Conservation (phyloP, 2,797 vertebrate species). For the Circus cinereus region DNA sequence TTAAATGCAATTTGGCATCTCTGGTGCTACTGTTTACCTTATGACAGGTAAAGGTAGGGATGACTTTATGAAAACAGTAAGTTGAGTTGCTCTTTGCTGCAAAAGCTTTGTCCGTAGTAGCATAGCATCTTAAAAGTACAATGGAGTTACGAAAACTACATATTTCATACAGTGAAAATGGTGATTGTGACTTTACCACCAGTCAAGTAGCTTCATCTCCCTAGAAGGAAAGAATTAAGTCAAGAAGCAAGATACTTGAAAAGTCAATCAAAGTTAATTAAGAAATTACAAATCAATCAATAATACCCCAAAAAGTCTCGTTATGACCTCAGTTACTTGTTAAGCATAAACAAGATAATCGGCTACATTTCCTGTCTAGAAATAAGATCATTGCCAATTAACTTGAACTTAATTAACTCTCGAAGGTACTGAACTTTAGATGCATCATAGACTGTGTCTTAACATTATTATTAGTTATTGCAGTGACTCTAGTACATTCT, state of each 20-base stretch:
- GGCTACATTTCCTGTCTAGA: constrained; percentile 66
- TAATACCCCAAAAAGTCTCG: constrained; percentile 66
- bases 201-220: background rate
- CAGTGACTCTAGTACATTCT: constrained; percentile 17
- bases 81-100: background rate
- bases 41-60: background rate
- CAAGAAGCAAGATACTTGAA: constrained; percentile 41
- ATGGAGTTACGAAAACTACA: background rate
- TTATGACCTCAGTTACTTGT: constrained; percentile 69
- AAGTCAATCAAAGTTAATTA: constrained; percentile 75
- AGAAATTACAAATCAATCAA: constrained; percentile 65
- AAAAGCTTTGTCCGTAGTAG: background rate
- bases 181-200: background rate
- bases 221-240: constrained; percentile 21
- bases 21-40: background rate
- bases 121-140: background rate
- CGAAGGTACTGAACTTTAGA: constrained; percentile 75
- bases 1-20: background rate
- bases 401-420: constrained; percentile 77
- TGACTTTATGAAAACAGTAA: background rate
- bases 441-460: constrained; percentile 47
- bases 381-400: constrained; percentile 76
- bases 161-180: background rate
- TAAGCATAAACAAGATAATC: constrained; percentile 72
- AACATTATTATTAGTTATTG: constrained; percentile 69